Base-by-base conservation (phyloP, 2,888 invertebrate species). In the Atherix ibis region DNA sequence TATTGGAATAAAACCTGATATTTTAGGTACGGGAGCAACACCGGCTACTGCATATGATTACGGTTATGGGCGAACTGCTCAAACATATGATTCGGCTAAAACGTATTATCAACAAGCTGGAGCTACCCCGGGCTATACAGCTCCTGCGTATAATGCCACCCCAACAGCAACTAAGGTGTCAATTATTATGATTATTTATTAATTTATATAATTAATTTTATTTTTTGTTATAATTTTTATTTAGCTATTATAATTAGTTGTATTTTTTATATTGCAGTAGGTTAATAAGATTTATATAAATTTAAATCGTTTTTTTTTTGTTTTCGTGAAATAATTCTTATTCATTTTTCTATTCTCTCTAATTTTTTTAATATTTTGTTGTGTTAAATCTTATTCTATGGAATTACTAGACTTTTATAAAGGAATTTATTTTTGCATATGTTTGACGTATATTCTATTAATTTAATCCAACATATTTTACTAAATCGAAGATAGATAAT, bases 91-190 rank as follows among this genome's bases (percentile, higher is more conserved):
- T 66, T 78, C 84, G 10, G 76, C 79, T 49, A 82, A 85, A 62
- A 77, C 82, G 41, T 83, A 84, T 60, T 84, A 83, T 58, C 85
- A 84, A 60, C 78, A 81, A 46, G 75, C 80, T 26, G 70, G 73
- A 31, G 64, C 69, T n/a, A 66, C 69, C 1, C 63, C 42, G 14
- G 32, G 58, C 55, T 35, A 57, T 56, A 17, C 62, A 55, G 47
- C 62, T 50, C 43, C 66, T 56, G 46, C 65, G 58, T 48, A 67
- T 64, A 48, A 65, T 59, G 48, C 56, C 39, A 49, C 54, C 39
- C 42, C 37, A 38, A 51, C 58, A 40, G 47, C 54, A 42, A 49
- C 56, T 31, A 52, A 60, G 38, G 59, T 57, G 24, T 51, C 32
- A 16, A 28, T 31, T 13, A 26, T 25, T 35, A n/a, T n/a, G n/a